Percentiles rank a stretch among this genome's conserved stretches.
Conservation (phyloP, 2,113 vertebrate genomes). For the Leucopsar rothschildi region DNA sequence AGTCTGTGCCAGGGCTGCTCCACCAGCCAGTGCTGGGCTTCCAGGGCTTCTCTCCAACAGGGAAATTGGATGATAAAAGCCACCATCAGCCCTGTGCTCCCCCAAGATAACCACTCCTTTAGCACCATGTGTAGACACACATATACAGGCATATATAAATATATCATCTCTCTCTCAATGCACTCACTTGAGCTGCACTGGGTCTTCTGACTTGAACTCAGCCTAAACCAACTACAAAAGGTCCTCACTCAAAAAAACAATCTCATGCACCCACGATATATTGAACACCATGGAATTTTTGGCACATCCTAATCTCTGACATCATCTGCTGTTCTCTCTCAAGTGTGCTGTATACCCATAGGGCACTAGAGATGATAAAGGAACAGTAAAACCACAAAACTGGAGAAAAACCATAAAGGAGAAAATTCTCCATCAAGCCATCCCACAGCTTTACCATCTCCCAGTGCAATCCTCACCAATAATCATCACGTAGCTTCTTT, state of each 20-base stretch:
- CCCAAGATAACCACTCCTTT: neutral
- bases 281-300: neutral
- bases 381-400: neutral
- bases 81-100: neutral
- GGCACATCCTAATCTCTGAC: neutral
- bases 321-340: neutral
- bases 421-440: neutral
- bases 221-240: neutral
- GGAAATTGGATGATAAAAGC: neutral
- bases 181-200: neutral
- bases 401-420: neutral
- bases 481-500: neutral
- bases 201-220: neutral
- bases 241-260: neutral
- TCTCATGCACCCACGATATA: fast-evolving
- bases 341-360: neutral
- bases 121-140: fast-evolving
- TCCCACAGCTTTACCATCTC: neutral
- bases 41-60: fast-evolving
- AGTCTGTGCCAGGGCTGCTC: neutral
- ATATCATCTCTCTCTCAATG: neutral
- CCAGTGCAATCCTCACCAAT: neutral
- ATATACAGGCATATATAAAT: neutral
- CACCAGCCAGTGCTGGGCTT: fast-evolving
- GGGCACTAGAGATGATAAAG: neutral